These are phyloP conservation scores for Zoroaster sp. DNA, from an alignment of 53 echinoderm and acorn worm genomes.

Conservation along the genomic window DNA sequence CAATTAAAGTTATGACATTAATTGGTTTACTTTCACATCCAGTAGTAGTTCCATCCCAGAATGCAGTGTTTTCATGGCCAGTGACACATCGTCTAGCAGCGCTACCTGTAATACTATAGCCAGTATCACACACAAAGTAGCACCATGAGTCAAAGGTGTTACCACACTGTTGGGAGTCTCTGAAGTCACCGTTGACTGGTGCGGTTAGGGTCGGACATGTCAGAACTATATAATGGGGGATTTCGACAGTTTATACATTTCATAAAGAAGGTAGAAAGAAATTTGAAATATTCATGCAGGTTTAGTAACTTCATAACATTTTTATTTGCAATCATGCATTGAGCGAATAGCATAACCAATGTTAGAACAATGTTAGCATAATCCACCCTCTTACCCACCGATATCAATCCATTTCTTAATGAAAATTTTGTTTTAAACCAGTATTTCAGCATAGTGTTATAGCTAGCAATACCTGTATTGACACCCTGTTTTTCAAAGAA, in stretches of 20 bases:
- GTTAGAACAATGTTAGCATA: too few species aligned
- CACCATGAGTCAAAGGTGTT: background rate
- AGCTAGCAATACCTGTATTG: too few species aligned
- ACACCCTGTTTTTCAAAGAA: too few species aligned
- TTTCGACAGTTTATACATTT: background rate
- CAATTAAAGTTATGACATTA: too few species aligned
- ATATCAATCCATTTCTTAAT: too few species aligned
- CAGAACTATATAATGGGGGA: conserved; percentile 1
- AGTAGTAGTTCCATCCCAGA: background rate
- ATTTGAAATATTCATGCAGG: background rate
- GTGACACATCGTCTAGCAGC: background rate
- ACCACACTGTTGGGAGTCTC: background rate
- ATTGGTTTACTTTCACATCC: conserved; percentile 22
- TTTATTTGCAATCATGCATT: too few species aligned
- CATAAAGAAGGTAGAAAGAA: background rate
- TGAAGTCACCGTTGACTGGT: conserved; percentile 30
- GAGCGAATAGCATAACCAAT: too few species aligned
- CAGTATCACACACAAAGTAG: background rate
- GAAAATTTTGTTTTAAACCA: too few species aligned
- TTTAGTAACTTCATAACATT: too few species aligned
- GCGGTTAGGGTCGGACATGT: conserved; percentile 30
- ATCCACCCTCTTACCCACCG: background rate
- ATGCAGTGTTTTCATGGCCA: background rate
- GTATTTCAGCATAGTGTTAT: too few species aligned
- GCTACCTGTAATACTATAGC: conserved; percentile 9